Base-by-base conservation (phyloP, 2,113 vertebrate genomes). In the Macroglossus sobrinus region DNA sequence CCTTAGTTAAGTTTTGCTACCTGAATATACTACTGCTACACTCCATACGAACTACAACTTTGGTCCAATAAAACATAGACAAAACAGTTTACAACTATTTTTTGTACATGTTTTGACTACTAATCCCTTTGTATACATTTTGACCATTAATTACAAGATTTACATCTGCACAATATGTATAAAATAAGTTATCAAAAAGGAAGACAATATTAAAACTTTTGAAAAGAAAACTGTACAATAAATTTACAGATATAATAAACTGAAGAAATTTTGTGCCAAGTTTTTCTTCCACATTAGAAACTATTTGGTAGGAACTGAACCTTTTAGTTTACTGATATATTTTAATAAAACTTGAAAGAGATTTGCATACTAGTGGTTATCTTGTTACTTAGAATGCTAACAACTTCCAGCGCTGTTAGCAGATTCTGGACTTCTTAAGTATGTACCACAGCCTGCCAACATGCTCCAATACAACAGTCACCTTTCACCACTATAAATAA, bases 151-250 rank as follows among this genome's bases (percentile, higher is more conserved):
- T 99, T 99, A 99, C 99, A 99, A 99, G 98, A 99, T 99, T 98
- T 99, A 99, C 99, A 99, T 99, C 99, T 99, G 98, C 99, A 99
- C 99, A 99, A 98, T 99, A 99, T 99, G 99, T 99, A 99, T 99
- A 99, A 99, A 99, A 99, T 99, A 99, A 99, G 99, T 99, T 99
- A 99, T 99, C 99, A 98, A 99, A 99, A 99, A 99, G 99, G 98
- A 99, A 99, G 98, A 99, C 98, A 99, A 99, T 99, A 98, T 98
- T 98, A 99, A 98, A 99, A 98, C 98, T 98, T 98, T 97, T 94
- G 96, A 98, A 98, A 98, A 98, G 97, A 98, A 99, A 98, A 98
- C 98, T 99, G 98, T 99, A 99, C 99, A 99, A 78, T 97, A 98
- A 98, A 99, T 98, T 98, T 98, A 98, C 98, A 98, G 96, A 98